Evolutionary conservation across 2,888 invertebrate species (phyloP).

Genomic region (Ochlodes sylvanus): DNA sequence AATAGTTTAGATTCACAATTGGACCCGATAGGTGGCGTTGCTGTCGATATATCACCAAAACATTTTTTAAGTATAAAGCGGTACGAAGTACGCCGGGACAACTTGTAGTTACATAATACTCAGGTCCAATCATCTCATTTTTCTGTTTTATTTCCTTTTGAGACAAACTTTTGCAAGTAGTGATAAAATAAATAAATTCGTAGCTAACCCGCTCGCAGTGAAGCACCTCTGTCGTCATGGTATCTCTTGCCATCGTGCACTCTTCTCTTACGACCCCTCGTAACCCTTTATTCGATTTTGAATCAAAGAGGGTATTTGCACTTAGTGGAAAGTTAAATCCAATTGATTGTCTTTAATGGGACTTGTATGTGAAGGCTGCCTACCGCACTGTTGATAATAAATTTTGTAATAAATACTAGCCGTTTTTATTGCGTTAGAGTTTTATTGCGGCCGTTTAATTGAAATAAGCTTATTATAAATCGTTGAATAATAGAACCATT

Average conservation of each 20-base stretch:
- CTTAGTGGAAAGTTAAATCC: constrained; percentile 13
- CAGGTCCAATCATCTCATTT: too few species aligned
- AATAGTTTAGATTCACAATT: too few species aligned
- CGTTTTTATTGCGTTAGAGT: constrained; percentile 8
- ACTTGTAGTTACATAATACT: too few species aligned
- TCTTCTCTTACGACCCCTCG: constrained; percentile 5
- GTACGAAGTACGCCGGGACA: too few species aligned
- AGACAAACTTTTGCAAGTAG: too few species aligned
- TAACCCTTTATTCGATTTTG: constrained; percentile 6
- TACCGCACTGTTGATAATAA: neutral
- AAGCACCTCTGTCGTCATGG: neutral
- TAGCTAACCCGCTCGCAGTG: neutral
- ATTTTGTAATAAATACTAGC: constrained; percentile 11
- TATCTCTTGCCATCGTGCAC: neutral
- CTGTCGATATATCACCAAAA: too few species aligned
- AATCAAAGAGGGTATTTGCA: neutral
- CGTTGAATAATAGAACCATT: neutral
- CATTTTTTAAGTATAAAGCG: too few species aligned
- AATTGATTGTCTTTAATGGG: constrained; percentile 9
- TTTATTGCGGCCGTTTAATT: constrained; percentile 11
- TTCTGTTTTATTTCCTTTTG: too few species aligned
- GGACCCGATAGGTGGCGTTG: too few species aligned
- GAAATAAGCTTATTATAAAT: neutral
- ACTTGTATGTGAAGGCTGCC: neutral
- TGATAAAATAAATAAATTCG: too few species aligned